Evolutionary conservation across 1,140 invertebrate species (phyloP), one percentile per base, ranked within the genome.

Genomic region (Octopus sinensis): DNA sequence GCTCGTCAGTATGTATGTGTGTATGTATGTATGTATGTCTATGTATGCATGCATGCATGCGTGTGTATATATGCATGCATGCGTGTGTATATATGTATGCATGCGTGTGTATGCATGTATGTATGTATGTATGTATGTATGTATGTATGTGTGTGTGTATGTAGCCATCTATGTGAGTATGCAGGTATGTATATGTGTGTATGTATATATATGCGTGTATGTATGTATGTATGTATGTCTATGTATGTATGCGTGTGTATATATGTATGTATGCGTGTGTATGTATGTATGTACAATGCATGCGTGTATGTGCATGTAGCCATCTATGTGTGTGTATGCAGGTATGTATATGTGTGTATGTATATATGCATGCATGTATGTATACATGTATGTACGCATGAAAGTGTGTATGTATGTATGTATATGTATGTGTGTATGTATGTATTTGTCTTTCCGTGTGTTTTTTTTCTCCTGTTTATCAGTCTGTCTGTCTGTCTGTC

Each of bases 111-210:
- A 3, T 62, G 56, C 3, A 62, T 62, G 3, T 62, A 62, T 62
- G 3, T 62, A 62, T 62, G 3, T 62, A 62, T 62, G 3, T 62
- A 62, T 62, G 3, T 62, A 62, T 62, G 3, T 62, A 62, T 62
- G 3, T 62, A 62, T 3, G 3, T 3, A 3, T 3, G 3, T 62
- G 3, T 3, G 3, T 62, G 3, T 3, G 3, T 3, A 62, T 1
- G 3, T 3, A 17, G 1, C 1, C 3, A 3, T 62, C 1, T 3
- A 1, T 62, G 3, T 62, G 3, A 1, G 3, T 62, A 62, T 3
- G 3, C 3, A 62, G 1, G 17, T 3, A 62, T 3, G 3, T 3
- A 62, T 3, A 17, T 3, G 3, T 3, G 3, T 3, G 3, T 3
- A 62, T 3, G 3, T 3, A 62, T 3, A 62, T 62, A 62, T 62